A percentile compares a stretch with the other conserved stretches of the same genome.
Conservation (phyloP, 2,113 vertebrate species). For the Mesoclemmys tuberculata region DNA sequence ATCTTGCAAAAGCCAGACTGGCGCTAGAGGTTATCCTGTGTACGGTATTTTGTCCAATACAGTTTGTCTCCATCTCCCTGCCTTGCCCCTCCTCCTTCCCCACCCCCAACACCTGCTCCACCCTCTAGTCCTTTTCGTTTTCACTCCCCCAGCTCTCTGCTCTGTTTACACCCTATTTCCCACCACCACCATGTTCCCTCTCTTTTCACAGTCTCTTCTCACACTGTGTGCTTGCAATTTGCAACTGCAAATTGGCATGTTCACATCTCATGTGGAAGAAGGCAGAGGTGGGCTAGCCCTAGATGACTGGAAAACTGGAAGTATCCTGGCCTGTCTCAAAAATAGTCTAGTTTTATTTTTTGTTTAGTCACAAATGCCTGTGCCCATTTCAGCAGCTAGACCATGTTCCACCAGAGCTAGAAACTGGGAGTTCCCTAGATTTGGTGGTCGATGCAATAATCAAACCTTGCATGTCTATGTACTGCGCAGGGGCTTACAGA, state of each 20-base stretch:
- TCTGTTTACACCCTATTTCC: neutral
- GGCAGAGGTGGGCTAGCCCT: neutral
- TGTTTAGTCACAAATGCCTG: neutral
- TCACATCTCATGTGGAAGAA: neutral
- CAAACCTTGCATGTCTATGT: neutral
- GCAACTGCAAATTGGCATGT: neutral
- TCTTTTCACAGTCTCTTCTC: neutral
- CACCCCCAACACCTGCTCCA: neutral
- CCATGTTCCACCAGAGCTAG: neutral
- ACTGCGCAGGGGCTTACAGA: neutral
- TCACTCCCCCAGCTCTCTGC: neutral
- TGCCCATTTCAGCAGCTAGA: neutral
- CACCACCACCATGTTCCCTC: neutral
- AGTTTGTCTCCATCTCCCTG: neutral
- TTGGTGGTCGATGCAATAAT: accelerated
- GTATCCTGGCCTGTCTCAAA: neutral
- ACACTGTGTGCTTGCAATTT: neutral
- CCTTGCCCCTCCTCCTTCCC: neutral
- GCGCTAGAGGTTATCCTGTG: neutral
- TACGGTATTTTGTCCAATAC: neutral
- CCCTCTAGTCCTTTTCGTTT: neutral
- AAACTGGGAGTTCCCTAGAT: neutral
- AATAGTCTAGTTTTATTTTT: neutral
- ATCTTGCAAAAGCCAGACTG: neutral
- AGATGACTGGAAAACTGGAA: neutral